Evolutionary conservation across 2,113 vertebrate genomes (phyloP), one percentile per base, ranked within the genome.

Genomic region (Bambusicola thoracicus): DNA sequence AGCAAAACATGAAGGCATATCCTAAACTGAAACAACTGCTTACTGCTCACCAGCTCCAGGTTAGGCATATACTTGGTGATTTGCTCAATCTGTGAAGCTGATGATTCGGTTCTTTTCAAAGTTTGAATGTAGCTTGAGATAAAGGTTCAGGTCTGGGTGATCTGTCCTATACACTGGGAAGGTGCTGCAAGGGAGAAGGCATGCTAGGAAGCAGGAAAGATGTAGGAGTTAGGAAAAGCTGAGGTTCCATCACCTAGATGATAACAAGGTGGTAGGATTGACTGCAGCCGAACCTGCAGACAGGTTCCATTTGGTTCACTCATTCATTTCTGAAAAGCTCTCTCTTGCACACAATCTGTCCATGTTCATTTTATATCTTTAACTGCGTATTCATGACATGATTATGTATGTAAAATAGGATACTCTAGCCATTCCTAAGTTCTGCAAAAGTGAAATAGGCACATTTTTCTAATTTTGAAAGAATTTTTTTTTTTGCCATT

Each of bases 351-450:
- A 3, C 0, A 16, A 62, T 49, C 51, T 48, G 43, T 32, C 61
- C 22, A 0, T 27, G 34, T 34, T 81, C 59, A 32, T 25, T 25
- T 84, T 65, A 5, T 30, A 2, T 22, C n/a, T 51, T 17, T 22
- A 6, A 34, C 34, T 65, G 44, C 67, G 67, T 61, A 21, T 29
- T 53, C 44, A 8, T 36, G 30, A 5, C 0, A 13, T 24, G 44
- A 10, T 10, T 6, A 1, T 34, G 41, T 24, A 49, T 84, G 74
- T 82, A 84, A 94, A 90, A 96, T 89, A 78, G 94, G 97, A 66
- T 89, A 63, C 44, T 86, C 34, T 18, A 82, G 48, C 25, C 49
- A 34, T 67, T 87, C 84, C 67, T 41, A 63, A 62, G n/a, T 27
- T 15, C 25, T 62, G 36, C 53, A 58, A 8, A 85, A 75, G 34